Evolutionary conservation across 2,797 vertebrate species (phyloP), one percentile per base, ranked within the genome.

Genomic region (Brachymystax lenok): DNA sequence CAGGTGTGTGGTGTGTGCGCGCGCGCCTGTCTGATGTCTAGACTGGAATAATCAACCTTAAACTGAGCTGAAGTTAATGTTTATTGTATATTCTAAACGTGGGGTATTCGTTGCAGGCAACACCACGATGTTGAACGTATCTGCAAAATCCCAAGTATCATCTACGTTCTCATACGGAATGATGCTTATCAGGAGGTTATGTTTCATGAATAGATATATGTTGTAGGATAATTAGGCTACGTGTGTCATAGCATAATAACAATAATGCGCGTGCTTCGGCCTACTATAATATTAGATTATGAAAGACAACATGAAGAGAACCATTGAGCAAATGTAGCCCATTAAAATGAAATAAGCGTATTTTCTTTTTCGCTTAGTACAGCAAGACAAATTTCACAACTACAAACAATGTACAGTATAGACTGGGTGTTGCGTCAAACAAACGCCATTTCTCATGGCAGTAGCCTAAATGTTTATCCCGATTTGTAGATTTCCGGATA

Each of bases 1-100:
- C 94, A 95, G 94, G 94, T 95, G 94, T 82, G 40, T 46, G 40
- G 40, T 46, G 86, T 83, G 89, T 88, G 71, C 27, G 84, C 81
- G 80, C 81, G 84, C 85, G 88, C 83, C 77, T 74, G 88, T 91
- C 88, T 91, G 85, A 86, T 85, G 90, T 92, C 91, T 90, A 87
- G 82, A 90, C 87, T 79, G 78, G 76, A 92, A 91, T 92, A 92
- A 93, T 92, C 86, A 92, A 84, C 69, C 84, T 82, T 77, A 80
- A 78, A 46, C 40, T 13, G 40, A 84, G 80, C 77, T 71, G 74
- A 84, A 80, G 80, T 73, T 77, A 78, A 82, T 86, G 80, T 87
- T 86, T 73, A 77, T 70, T 81, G 80, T 79, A 83, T 75, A 80
- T 78, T 66, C 63, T 83, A 80, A 84, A 71, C 82, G 82, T 17